Evolutionary conservation across 2,797 vertebrate species (phyloP).

Genomic region (Strix occidentalis): DNA sequence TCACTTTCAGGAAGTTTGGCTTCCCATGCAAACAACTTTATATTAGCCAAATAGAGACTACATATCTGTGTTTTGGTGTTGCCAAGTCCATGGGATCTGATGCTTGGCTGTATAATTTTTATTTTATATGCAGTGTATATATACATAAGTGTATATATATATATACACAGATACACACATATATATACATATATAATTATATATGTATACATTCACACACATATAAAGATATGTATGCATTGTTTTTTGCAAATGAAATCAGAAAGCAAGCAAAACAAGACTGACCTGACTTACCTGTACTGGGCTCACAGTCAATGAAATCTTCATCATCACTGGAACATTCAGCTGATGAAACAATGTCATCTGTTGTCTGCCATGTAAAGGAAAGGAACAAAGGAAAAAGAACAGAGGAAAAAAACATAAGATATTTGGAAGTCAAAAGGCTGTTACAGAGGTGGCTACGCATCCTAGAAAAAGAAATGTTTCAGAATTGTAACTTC

Average conservation of each 20-base stretch:
- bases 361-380: conserved; percentile 87
- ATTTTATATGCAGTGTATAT: conserved; percentile 67
- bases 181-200: conserved; percentile 69
- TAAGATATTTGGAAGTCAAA: neutral
- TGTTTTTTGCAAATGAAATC: conserved; percentile 85
- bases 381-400: conserved; percentile 6
- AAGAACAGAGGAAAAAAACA: neutral
- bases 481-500: neutral
- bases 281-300: conserved; percentile 99
- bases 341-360: conserved; percentile 96
- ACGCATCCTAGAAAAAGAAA: neutral
- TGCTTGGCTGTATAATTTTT: conserved; percentile 84
- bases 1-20: neutral
- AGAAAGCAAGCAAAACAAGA: conserved; percentile 87
- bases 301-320: conserved; percentile 95
- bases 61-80: neutral
- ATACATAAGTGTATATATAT: conserved; percentile 64
- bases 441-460: neutral
- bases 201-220: conserved; percentile 73
- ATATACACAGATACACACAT: conserved; percentile 69
- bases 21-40: conserved; percentile 7
- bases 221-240: conserved; percentile 75
- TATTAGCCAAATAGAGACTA: neutral
- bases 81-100: conserved; percentile 89
- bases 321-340: conserved; percentile 99